phyloP scores from a whole-genome alignment of 2,113 vertebrate genomes.

The Panthera uncia region DNA sequence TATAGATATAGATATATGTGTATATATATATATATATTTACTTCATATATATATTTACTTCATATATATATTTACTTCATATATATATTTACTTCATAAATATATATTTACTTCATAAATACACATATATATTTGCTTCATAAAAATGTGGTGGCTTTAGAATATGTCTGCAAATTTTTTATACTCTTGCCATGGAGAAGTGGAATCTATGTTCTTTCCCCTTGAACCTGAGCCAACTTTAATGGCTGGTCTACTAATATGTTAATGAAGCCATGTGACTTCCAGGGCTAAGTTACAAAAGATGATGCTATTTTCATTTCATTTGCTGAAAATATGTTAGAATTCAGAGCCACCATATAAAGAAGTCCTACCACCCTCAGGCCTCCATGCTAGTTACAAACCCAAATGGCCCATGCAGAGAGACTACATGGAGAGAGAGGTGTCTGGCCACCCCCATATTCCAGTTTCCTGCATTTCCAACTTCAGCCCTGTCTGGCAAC shows the following conservation, averaged over 20 bases:
- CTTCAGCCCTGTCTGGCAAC: neutral
- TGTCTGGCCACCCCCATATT: neutral
- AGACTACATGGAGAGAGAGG: neutral
- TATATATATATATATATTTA: too few species aligned
- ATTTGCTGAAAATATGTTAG: neutral
- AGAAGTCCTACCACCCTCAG: neutral
- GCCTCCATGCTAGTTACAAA: neutral
- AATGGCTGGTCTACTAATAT: neutral
- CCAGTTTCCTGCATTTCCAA: neutral
- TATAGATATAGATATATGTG: neutral
- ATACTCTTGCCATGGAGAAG: neutral
- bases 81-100: neutral
- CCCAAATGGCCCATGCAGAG: neutral
- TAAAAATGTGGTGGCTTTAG: neutral
- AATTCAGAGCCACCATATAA: neutral
- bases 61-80: neutral
- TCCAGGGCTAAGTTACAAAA: neutral
- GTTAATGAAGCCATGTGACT: neutral
- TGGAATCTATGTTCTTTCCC: neutral
- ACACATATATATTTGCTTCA: neutral
- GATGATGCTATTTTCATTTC: neutral
- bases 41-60: neutral
- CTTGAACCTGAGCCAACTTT: neutral
- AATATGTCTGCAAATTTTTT: neutral
- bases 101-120: neutral